Base-by-base conservation (phyloP, 1,140 invertebrate species). In the Neodiprion fabricii region DNA sequence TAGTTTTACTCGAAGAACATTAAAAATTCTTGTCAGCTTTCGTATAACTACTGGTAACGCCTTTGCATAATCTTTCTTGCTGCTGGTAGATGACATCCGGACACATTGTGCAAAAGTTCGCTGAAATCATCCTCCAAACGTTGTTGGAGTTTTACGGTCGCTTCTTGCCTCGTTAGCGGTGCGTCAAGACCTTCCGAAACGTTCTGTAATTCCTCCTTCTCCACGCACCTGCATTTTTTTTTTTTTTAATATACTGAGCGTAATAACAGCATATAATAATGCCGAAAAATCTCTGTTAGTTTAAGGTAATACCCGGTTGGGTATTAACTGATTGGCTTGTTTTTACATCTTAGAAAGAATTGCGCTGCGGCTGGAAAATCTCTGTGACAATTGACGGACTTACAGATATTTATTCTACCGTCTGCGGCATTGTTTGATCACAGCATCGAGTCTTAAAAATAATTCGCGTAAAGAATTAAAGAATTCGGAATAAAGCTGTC, bases 31-130 rank as follows among this genome's bases (percentile, higher is more conserved):
- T 14, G 3, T 23, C 14, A 23, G 1, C 68, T 10, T 14, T 17
- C 23, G n/a, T 0, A 69, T 48, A 9, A 74, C 82, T 85, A 88
- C 80, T 90, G 89, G 77, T 89, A 91, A 68, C 90, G 79, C 76
- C 82, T 89, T 76, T 90, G 90, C 71, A 91, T 89, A 77, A 90
- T 87, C 80, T 88, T 86, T 78, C 88, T 85, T 5, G 90, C 85
- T 69, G 88, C 89, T 17, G 90, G 90, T 74, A 91, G 83, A 76
- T 89, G 86, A 77, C 90, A 91, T 40, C 80, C 84, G 21, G 90
- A 91, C 49, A 91, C 87, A 74, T 89, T 91, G 75, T 91, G 90
- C 69, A 91, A 77, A 21, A 88, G 81, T 53, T 89, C 84, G 1
- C 80, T 48, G 10, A 84, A 84, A 70, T 89, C 89, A 65, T 86